A percentile compares a stretch with the other conserved stretches of the same genome.
phyloP scores from a whole-genome alignment of 64 coral and sea anemone genomes.

The Montipora capricornis region DNA sequence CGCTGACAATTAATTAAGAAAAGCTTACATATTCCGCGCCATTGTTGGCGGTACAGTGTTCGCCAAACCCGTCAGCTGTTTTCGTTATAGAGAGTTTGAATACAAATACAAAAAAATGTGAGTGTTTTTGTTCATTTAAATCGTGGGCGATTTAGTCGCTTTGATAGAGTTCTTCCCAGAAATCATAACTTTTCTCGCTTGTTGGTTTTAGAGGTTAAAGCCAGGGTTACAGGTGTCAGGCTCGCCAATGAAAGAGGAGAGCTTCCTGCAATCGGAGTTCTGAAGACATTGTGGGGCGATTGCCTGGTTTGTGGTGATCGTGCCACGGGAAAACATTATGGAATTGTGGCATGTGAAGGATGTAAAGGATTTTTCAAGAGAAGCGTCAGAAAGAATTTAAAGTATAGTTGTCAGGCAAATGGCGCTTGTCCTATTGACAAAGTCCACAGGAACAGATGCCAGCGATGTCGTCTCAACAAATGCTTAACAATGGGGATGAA shows the following conservation, averaged over 20 bases:
- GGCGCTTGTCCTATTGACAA: constrained; percentile 73
- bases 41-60: too few species aligned
- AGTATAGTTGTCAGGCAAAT: constrained; percentile 63
- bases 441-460: constrained; percentile 90
- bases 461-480: constrained; percentile 83
- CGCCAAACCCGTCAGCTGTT: too few species aligned
- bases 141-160: neutral
- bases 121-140: neutral
- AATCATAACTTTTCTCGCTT: neutral
- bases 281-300: constrained; percentile 58
- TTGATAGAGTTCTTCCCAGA: neutral
- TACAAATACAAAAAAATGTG: neutral
- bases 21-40: too few species aligned
- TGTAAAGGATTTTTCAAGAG: constrained; percentile 83
- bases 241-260: neutral
- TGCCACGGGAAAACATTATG: constrained; percentile 68
- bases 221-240: neutral
- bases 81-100: too few species aligned
- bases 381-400: constrained; percentile 54
- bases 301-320: constrained; percentile 69
- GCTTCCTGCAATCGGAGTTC: neutral
- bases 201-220: neutral
- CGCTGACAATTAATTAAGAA: too few species aligned
- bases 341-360: constrained; percentile 78
- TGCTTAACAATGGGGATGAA: constrained; percentile 91